Percentiles rank a stretch among this genome's conserved stretches.
Evolutionary conservation across 2,113 vertebrate genomes (phyloP).

Genomic region (Serinus canaria): DNA sequence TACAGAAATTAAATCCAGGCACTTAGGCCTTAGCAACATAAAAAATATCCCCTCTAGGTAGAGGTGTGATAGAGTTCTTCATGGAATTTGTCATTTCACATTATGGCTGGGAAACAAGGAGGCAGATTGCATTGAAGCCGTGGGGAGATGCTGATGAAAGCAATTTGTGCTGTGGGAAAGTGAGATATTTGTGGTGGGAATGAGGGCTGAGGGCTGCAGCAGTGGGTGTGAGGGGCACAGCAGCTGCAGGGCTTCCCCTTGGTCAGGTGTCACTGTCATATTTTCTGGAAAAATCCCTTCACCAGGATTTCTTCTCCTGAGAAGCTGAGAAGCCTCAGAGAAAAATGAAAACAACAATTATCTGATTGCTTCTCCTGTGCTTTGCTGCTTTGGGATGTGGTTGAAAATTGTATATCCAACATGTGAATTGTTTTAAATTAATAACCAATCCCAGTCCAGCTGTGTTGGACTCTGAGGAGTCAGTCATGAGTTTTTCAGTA

Average conservation of each 20-base stretch:
- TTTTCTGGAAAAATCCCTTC: no score
- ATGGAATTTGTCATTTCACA: neutral
- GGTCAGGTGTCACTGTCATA: no score
- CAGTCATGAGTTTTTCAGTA: no score
- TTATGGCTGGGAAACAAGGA: neutral
- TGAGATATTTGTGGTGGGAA: neutral
- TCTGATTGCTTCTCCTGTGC: no score
- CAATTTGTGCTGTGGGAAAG: neutral
- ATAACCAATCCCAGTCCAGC: no score
- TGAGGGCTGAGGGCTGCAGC: neutral
- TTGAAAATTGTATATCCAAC: no score
- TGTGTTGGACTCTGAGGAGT: no score
- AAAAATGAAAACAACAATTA: no score
- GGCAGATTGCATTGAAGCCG: neutral
- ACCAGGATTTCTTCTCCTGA: no score
- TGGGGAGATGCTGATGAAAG: neutral
- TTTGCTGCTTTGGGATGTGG: no score
- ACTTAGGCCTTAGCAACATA: neutral
- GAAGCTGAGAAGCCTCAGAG: no score
- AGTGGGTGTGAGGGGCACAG: fast-evolving
- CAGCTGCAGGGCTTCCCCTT: neutral
- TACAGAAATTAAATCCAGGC: neutral
- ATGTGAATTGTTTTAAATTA: no score
- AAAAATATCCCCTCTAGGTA: neutral
- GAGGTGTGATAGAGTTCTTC: neutral